phyloP scores from a whole-genome alignment of 2,797 vertebrate species.

The Acanthornis magna region DNA sequence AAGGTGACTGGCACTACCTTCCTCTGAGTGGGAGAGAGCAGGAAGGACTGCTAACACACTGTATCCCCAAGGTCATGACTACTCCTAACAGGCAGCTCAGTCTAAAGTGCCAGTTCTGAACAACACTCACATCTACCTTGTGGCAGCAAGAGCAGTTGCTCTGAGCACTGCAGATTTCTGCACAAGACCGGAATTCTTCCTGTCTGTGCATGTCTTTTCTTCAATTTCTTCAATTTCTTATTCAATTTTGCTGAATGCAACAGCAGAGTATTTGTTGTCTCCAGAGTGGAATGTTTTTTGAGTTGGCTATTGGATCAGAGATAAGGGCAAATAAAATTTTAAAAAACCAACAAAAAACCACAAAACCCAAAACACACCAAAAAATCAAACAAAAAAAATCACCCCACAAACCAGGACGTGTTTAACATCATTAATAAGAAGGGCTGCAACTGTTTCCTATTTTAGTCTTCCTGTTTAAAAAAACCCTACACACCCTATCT shows the following conservation, averaged over 20 bases:
- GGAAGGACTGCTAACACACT: neutral
- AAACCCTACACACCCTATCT: neutral
- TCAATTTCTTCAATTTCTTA: neutral
- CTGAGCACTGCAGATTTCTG: neutral
- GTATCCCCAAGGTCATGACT: neutral
- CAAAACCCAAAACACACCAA: too few species aligned
- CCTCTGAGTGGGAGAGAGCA: neutral
- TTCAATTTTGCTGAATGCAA: neutral
- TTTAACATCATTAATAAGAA: neutral
- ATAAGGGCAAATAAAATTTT: neutral
- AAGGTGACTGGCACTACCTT: neutral
- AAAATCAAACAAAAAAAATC: too few species aligned
- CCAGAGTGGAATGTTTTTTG: neutral
- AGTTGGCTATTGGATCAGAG: neutral
- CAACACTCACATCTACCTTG: neutral
- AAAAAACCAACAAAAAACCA: too few species aligned
- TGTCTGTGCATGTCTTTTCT: neutral
- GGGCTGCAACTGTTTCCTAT: neutral
- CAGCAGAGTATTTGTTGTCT: neutral
- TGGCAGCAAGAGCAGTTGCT: neutral
- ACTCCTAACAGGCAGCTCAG: neutral
- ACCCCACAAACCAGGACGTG: neutral
- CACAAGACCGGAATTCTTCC: neutral
- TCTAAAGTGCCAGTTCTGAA: neutral
- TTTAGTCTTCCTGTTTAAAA: neutral